These are phyloP conservation scores for Chaetodon trifasciatus DNA, from an alignment of 2,797 vertebrate species.

Conservation along the genomic window DNA sequence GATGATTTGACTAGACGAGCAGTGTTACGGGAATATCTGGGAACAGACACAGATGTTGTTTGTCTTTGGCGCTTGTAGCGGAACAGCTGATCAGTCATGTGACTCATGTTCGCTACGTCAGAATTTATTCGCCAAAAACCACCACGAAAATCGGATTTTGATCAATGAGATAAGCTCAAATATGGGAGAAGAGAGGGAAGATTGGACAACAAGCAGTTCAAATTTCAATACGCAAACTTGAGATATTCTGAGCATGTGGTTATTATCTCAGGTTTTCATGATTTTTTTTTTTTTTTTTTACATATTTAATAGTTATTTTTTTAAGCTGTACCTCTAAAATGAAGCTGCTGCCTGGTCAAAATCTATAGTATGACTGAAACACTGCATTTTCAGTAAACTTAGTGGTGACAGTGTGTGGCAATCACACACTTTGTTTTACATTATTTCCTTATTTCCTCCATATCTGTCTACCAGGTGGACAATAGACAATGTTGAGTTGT, in stretches of 20 bases:
- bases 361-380: neutral
- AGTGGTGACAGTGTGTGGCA: neutral
- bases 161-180: neutral
- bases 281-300: too few species aligned
- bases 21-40: too few species aligned
- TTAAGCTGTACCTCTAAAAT: neutral
- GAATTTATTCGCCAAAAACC: neutral
- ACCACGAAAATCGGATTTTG: too few species aligned
- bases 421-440: neutral
- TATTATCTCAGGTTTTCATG: neutral
- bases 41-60: too few species aligned
- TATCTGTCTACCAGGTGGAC: neutral
- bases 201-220: neutral
- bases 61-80: too few species aligned
- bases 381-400: neutral
- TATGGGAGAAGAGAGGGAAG: neutral
- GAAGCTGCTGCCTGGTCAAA: neutral
- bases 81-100: too few species aligned
- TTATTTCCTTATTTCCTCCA: neutral
- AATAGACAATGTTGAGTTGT: neutral
- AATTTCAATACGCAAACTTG: neutral
- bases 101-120: too few species aligned
- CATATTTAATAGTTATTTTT: neutral
- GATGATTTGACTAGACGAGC: too few species aligned
- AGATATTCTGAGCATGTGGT: neutral